A percentile compares a stretch with the other conserved stretches of the same genome.
These are phyloP conservation scores for Tupaia chinensis DNA, from an alignment of 2,113 vertebrate species.

Conservation along the genomic window DNA sequence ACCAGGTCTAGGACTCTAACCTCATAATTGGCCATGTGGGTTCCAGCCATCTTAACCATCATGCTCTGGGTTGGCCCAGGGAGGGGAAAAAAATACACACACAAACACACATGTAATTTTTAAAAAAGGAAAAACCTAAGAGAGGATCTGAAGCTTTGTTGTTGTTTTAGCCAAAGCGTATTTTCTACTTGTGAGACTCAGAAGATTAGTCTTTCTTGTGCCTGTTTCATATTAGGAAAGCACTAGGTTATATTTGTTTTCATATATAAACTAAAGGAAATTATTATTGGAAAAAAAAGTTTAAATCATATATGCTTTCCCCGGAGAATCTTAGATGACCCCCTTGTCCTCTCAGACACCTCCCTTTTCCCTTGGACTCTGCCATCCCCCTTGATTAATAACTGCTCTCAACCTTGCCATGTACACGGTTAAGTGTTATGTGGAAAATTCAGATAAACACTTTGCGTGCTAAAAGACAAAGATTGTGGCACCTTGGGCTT, in stretches of 20 bases:
- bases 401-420: neutral
- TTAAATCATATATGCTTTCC: neutral
- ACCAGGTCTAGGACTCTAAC: no score
- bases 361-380: neutral
- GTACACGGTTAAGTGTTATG: neutral
- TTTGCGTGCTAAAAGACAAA: neutral
- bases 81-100: no score
- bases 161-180: slow-evolving; percentile 34
- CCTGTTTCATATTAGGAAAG: neutral
- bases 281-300: slow-evolving; percentile 29
- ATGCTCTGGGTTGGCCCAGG: no score
- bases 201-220: neutral
- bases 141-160: neutral
- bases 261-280: neutral
- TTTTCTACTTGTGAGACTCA: neutral
- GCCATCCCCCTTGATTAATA: neutral
- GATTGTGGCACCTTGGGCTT: neutral
- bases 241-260: neutral
- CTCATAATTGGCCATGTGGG: no score
- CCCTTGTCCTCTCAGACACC: neutral
- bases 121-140: neutral
- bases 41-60: no score
- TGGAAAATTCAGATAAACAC: slow-evolving; percentile 28
- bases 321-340: neutral
- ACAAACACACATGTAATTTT: neutral